Conservation (phyloP, 2,113 vertebrate species). For the Rana temporaria region DNA sequence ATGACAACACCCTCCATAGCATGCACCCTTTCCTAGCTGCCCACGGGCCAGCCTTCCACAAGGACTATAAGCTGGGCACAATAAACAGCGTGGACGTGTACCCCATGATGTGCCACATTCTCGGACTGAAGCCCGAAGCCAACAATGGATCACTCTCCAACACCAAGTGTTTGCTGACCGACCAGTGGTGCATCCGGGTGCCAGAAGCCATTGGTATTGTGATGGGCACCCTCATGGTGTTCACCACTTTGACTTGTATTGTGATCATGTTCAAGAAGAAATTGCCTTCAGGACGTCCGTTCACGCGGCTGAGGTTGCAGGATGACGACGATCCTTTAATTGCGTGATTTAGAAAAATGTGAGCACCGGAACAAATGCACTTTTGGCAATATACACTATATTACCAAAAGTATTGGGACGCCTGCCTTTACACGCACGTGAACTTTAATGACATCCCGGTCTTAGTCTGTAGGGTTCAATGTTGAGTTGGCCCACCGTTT, state of each 20-base stretch:
- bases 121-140: conserved; percentile 76
- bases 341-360: conserved; percentile 46
- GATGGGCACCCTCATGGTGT: conserved; percentile 76
- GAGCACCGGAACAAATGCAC: background rate
- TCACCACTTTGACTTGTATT: conserved; percentile 79
- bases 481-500: no score
- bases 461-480: no score
- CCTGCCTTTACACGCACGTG: no score
- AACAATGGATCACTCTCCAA: conserved; percentile 87
- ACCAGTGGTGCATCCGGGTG: conserved; percentile 77
- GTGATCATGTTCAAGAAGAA: conserved; percentile 74
- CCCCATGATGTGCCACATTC: conserved; percentile 91
- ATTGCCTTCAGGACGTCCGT: conserved; percentile 60
- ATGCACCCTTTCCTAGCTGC: conserved; percentile 96
- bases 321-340: conserved; percentile 83
- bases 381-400: background rate
- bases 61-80: conserved; percentile 66
- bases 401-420: no score
- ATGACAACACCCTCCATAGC: conserved; percentile 86
- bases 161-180: conserved; percentile 77
- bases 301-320: conserved; percentile 83
- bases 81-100: conserved; percentile 90
- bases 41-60: conserved; percentile 83
- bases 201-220: conserved; percentile 79
- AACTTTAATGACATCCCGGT: no score